phyloP scores from a whole-genome alignment of 2,797 vertebrate species.

The Halcyon chelicuti region DNA sequence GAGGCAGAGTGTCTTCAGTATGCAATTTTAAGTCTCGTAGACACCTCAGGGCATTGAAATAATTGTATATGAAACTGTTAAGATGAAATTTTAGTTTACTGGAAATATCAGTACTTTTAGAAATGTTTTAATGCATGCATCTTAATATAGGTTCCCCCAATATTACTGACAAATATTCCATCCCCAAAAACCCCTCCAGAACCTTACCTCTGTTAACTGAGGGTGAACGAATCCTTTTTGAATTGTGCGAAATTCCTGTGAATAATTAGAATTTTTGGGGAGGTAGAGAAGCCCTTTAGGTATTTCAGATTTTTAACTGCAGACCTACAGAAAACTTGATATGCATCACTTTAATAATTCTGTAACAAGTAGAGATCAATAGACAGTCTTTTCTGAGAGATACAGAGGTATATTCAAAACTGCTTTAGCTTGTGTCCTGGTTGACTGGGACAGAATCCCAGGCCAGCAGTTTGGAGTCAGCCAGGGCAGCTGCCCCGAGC shows the following conservation, averaged over 20 bases:
- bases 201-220: not conserved
- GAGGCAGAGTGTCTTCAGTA: not conserved
- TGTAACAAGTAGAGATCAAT: not conserved
- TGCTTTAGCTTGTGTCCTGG: not conserved
- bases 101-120: not conserved
- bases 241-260: not conserved
- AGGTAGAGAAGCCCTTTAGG: not conserved
- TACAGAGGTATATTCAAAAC: not conserved
- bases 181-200: not conserved
- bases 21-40: not conserved
- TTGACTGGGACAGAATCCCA: too few species aligned
- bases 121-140: not conserved
- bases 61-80: not conserved
- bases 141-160: not conserved
- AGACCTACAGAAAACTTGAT: not conserved
- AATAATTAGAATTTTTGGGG: not conserved
- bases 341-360: not conserved
- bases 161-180: not conserved
- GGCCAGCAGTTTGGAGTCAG: too few species aligned
- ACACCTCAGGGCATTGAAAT: not conserved
- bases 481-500: too few species aligned
- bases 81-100: not conserved
- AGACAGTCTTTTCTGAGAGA: not conserved
- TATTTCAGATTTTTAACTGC: not conserved
- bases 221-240: not conserved